Evolutionary conservation across 1,140 invertebrate species (phyloP).

Genomic region (Drosophila willistoni): DNA sequence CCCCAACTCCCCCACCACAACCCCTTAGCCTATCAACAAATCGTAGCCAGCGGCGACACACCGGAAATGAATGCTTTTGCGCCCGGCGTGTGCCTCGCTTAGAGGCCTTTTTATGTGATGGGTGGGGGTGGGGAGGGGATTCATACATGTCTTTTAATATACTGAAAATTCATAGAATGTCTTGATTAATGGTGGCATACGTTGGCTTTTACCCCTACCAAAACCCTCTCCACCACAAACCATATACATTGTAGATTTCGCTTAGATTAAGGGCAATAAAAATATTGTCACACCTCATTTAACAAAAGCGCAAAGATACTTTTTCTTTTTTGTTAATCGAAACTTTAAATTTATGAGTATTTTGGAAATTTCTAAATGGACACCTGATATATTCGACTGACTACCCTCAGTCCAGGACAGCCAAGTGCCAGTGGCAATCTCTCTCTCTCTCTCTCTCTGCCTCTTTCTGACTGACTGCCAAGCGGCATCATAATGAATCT

Average conservation of each 20-base stretch:
- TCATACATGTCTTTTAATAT: not conserved
- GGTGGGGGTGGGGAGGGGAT: not conserved
- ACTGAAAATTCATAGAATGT: conserved; percentile 63
- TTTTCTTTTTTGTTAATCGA: not conserved
- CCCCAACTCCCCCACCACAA: not conserved
- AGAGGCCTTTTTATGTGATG: conserved; percentile 52
- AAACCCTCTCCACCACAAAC: not conserved
- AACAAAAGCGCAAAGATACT: conserved; percentile 36
- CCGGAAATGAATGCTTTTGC: conserved; percentile 77
- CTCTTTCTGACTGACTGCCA: conserved; percentile 63
- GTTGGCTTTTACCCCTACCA: conserved; percentile 72
- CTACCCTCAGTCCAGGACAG: conserved; percentile 23
- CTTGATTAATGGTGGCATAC: conserved; percentile 80
- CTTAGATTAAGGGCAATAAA: conserved; percentile 59
- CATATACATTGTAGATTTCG: not conserved
- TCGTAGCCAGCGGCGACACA: conserved; percentile 53
- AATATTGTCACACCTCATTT: conserved; percentile 79
- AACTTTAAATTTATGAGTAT: conserved; percentile 28
- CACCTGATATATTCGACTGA: conserved; percentile 50
- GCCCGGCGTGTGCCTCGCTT: conserved; percentile 70
- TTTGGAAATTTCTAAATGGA: conserved; percentile 41
- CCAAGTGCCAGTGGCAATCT: not conserved
- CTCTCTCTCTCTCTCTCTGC: conserved; percentile 30
- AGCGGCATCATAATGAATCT: conserved; percentile 82
- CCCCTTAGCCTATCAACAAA: not conserved